Conservation (phyloP, 2,113 vertebrate species). For the Abramis brama region DNA sequence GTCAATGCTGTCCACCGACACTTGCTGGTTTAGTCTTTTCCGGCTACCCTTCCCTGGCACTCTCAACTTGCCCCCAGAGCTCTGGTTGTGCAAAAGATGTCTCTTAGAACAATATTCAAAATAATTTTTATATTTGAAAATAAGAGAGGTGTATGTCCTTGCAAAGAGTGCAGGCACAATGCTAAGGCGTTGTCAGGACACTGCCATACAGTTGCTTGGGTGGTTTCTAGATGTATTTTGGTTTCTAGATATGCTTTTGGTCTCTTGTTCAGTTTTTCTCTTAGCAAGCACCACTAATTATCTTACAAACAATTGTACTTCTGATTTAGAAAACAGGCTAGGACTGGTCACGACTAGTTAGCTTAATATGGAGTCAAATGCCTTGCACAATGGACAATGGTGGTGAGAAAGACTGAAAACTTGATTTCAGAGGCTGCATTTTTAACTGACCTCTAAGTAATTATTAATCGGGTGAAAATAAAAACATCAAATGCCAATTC, state of each 20-base stretch:
- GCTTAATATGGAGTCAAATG: not conserved
- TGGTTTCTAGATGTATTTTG: not conserved
- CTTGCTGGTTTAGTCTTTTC: constrained; percentile 87
- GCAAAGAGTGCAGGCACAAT: not conserved
- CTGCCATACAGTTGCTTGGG: not conserved
- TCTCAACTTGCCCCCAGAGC: constrained; percentile 76
- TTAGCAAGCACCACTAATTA: not conserved
- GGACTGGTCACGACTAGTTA: not conserved
- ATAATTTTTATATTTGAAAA: not conserved
- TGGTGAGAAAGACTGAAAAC: too few relatives aligned
- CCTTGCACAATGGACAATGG: too few relatives aligned
- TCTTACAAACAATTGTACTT: not conserved
- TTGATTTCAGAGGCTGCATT: too few relatives aligned
- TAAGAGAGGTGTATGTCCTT: not conserved
- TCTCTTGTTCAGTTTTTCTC: not conserved
- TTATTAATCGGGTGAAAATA: not conserved
- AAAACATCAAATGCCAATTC: not conserved
- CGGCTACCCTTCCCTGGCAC: constrained; percentile 83
- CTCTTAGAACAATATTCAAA: not conserved
- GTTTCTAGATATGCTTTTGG: not conserved
- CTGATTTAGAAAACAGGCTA: not conserved
- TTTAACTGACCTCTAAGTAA: not conserved
- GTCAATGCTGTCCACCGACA: constrained; percentile 83
- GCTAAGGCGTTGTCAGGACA: not conserved
- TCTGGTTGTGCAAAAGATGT: constrained; percentile 61